phyloP scores from a whole-genome alignment of 2,797 vertebrate species.

The Acridotheres tristis region DNA sequence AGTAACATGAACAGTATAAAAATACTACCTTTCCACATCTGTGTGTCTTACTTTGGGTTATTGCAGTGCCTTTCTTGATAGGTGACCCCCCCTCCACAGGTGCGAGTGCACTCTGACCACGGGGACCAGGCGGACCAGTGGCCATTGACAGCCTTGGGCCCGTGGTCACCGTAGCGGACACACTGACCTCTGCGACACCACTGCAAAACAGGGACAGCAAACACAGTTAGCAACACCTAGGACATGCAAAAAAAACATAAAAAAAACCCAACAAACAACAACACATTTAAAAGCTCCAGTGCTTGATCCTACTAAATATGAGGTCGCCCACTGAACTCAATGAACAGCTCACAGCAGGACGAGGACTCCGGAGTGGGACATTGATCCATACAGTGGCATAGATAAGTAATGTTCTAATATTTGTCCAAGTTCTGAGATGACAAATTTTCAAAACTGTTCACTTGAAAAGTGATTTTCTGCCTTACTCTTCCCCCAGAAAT shows the following conservation, averaged over 20 bases:
- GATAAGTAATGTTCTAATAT: not conserved
- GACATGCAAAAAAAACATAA: not conserved
- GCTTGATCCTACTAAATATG: not conserved
- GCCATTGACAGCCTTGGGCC: constrained; percentile 88
- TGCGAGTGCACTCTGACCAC: constrained; percentile 93
- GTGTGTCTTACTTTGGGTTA: constrained; percentile 88
- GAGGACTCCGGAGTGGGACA: not conserved
- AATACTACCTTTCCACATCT: not conserved
- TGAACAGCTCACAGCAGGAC: not conserved
- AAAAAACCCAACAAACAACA: no score
- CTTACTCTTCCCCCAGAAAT: not conserved
- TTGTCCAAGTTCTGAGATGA: not conserved
- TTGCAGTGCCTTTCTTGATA: constrained; percentile 90
- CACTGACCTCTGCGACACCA: constrained; percentile 97
- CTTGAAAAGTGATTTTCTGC: not conserved
- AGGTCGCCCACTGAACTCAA: not conserved
- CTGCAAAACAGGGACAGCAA: constrained; percentile 73
- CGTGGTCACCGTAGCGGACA: constrained; percentile 89
- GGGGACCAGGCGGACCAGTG: constrained; percentile 93
- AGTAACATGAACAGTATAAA: not conserved
- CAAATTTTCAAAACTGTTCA: not conserved
- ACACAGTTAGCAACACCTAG: not conserved
- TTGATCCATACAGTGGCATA: not conserved
- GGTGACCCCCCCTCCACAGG: constrained; percentile 90
- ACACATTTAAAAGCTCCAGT: not conserved